Percentiles rank a stretch among this genome's conserved stretches.
phyloP scores from a whole-genome alignment of 2,888 invertebrate genomes.

The Stegana nigrithorax region DNA sequence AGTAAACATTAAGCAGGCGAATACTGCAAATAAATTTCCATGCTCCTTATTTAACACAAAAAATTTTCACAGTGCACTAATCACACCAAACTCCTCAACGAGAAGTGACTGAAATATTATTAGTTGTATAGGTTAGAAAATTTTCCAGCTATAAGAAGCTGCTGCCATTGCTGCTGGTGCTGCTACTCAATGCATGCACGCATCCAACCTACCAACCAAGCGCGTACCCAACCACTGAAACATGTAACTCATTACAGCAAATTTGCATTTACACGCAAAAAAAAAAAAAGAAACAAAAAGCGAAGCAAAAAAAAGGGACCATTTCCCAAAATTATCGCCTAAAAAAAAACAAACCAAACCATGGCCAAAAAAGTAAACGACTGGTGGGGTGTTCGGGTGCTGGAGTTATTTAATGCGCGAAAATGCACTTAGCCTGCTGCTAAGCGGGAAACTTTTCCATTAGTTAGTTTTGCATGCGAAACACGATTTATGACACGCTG shows the following conservation, averaged over 20 bases:
- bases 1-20: too few relatives aligned
- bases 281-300: neutral
- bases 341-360: too few relatives aligned
- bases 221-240: neutral
- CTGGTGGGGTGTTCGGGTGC: neutral
- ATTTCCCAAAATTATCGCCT: too few relatives aligned
- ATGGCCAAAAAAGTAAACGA: too few relatives aligned
- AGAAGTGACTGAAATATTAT: too few relatives aligned
- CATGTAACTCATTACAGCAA: slow-evolving; percentile 51
- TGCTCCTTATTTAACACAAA: too few relatives aligned
- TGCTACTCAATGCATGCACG: slow-evolving; percentile 1
- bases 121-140: too few relatives aligned
- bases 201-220: slow-evolving; percentile 21
- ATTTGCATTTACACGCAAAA: slow-evolving; percentile 51
- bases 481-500: too few relatives aligned
- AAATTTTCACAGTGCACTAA: too few relatives aligned
- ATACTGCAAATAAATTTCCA: too few relatives aligned
- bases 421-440: slow-evolving; percentile 61
- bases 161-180: neutral
- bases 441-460: slow-evolving; percentile 48
- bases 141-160: too few relatives aligned
- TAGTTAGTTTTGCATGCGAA: slow-evolving; percentile 38
- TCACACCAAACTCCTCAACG: too few relatives aligned
- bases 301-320: neutral
- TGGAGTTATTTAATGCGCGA: slow-evolving; percentile 17